A percentile compares a stretch with the other conserved stretches of the same genome.
phyloP scores from a whole-genome alignment of 2,888 invertebrate genomes.

The Aphodius granarius region DNA sequence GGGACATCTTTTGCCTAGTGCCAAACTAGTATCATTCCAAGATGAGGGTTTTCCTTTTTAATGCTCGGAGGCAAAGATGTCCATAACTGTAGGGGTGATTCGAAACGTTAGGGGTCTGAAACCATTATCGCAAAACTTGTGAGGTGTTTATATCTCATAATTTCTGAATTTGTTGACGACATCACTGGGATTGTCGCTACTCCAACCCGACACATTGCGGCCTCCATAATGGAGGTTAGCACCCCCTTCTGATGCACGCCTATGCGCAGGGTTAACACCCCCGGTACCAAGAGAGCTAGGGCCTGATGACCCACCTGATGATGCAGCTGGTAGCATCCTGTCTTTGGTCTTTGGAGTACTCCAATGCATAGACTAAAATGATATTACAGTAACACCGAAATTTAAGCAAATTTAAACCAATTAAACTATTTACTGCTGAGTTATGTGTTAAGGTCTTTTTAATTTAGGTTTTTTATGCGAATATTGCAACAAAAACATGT shows the following conservation, averaged over 20 bases:
- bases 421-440: too few species aligned
- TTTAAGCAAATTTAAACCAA: too few species aligned
- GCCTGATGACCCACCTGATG: conserved; percentile 58
- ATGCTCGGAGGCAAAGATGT: too few species aligned
- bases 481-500: too few species aligned
- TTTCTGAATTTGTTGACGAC: conserved; percentile 82
- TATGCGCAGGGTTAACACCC: conserved; percentile 61
- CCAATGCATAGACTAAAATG: conserved; percentile 86
- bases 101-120: too few species aligned
- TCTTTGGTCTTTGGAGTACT: conserved; percentile 87
- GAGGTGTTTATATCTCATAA: conserved; percentile 82
- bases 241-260: conserved; percentile 85
- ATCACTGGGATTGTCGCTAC: conserved; percentile 75
- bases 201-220: conserved; percentile 65
- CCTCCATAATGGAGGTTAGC: conserved; percentile 72
- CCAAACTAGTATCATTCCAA: too few species aligned
- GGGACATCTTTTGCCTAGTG: too few species aligned
- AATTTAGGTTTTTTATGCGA: too few species aligned
- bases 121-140: too few species aligned
- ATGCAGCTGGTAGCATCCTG: conserved; percentile 77
- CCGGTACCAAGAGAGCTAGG: conserved; percentile 61
- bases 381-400: conserved; percentile 11
- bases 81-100: too few species aligned
- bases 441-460: too few species aligned
- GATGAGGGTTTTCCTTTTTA: too few species aligned